phyloP scores from a whole-genome alignment of 2,888 invertebrate genomes.

The Bursaphelenchus okinawaensis region DNA sequence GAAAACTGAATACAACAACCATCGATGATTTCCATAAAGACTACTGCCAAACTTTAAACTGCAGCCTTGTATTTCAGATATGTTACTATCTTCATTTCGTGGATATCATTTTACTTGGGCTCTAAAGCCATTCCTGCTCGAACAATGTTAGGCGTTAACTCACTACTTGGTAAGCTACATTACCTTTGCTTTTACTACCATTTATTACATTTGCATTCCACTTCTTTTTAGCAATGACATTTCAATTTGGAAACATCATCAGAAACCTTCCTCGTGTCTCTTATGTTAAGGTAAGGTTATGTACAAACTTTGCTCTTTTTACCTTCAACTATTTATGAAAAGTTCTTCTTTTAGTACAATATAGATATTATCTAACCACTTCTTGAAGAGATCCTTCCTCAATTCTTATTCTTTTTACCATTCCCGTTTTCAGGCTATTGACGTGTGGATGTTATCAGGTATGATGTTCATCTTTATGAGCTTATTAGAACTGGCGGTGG shows the following conservation, averaged over 20 bases:
- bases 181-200: not conserved
- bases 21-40: not conserved
- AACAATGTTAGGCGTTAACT: conserved; percentile 58
- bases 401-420: too few species aligned
- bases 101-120: conserved; percentile 58
- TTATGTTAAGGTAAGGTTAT: conserved; percentile 52
- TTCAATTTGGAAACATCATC: conserved; percentile 58
- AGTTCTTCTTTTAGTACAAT: too few species aligned
- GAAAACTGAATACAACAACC: too few species aligned
- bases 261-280: conserved; percentile 56
- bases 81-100: conserved; percentile 57
- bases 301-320: too few species aligned
- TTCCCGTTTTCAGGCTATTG: conserved; percentile 31
- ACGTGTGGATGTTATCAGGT: conserved; percentile 22
- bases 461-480: conserved; percentile 58
- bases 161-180: conserved; percentile 35
- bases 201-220: too few species aligned
- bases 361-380: too few species aligned
- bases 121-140: conserved; percentile 57
- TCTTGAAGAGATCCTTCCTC: too few species aligned
- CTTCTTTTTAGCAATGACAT: conserved; percentile 55
- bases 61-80: conserved; percentile 23
- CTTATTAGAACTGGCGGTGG: conserved; percentile 54
- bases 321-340: too few species aligned
- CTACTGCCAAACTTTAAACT: not conserved